Base-by-base conservation (phyloP, 2,888 invertebrate genomes). In the Drosophila leonis region DNA sequence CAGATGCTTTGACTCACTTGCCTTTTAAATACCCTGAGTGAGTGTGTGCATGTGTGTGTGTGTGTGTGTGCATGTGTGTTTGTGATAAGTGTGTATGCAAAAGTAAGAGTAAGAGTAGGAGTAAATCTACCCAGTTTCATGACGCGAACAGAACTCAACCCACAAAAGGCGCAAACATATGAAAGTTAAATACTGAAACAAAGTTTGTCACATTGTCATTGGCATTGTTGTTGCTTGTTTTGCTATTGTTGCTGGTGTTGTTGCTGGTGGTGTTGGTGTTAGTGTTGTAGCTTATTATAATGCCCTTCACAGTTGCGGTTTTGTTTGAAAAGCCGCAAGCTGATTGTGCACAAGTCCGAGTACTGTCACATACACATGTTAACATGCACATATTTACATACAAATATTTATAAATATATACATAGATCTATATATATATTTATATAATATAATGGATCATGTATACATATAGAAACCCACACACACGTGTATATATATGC, bases 271-370 rank as follows among this genome's bases (percentile, higher is more conserved):
- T n/a, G 51, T 27, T 44, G 35, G 8, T 27, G 46, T 0, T 52
- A 15, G 35, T 52, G 35, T 4, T 65, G 57, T 29, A 56, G 72
- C 20, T 54, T 79, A 82, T 76, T 80, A 83, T 85, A 70, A 83
- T 81, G 78, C 67, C 67, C 44, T 65, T 76, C 67, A 74, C 76
- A 70, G 59, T 59, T 83, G 88, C 64, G 83, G 83, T 83, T 84
- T 67, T 69, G 71, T 31, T 64, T 48, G 48, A 57, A 56, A 83
- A 70, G 78, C 82, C 79, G 42, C 66, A 82, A 78, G 80, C 69
- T 66, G 67, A 77, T 75, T 72, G 68, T 61, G 59, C 66, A 59
- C 18, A 41, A 71, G 70, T 44, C 68, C 69, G 35, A 64, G 44
- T 39, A 18, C 54, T 64, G 64, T 52, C 63, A 69, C 29, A 65